Evolutionary conservation across 2,888 invertebrate species (phyloP), one percentile per base, ranked within the genome.

Genomic region (Sicus ferrugineus): DNA sequence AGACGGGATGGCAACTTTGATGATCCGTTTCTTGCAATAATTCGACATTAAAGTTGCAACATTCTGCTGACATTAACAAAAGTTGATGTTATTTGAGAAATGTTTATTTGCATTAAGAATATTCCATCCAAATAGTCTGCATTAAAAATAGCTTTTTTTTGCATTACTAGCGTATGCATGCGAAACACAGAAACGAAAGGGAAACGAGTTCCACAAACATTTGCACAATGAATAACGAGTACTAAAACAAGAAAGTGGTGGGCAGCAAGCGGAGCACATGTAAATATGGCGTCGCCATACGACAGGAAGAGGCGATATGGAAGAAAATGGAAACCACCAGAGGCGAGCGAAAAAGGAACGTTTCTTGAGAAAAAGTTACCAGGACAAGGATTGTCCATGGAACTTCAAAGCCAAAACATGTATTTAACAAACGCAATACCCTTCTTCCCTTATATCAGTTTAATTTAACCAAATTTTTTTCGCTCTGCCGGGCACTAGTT

Each of bases 221-320:
- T 26, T 52, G 23, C 52, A 31, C 52, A 52, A 21, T 2, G 7
- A 65, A 52, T 52, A 19, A 34, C 52, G 28, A 54, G 16, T 26
- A 2, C 11, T 26, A 28, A 19, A 26, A 46, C 42, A 42, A 62
- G n/a, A n/a, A 21, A 62, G 30, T 19, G 63, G 28, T 19, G 63
- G 48, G 34, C 34, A 70, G 50, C n/a, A n/a, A n/a, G 64, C 52
- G 65, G 70, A 54, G 48, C 63, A 66, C 66, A 64, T 54, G 78
- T 76, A 81, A 82, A 82, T 77, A 82, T 82, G 82, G 82, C 82
- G 82, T 83, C 82, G 78, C 78, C 74, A 59, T 7, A n/a, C 38
- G 26, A 34, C 34, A 54, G 30, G 48, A 54, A 65, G 34, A 26
- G 54, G 28, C 64, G 21, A 58, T 58, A 58, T 67, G 56, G 66